Base-by-base conservation (phyloP, 2,113 vertebrate genomes). In the Odontophorus gujanensis region DNA sequence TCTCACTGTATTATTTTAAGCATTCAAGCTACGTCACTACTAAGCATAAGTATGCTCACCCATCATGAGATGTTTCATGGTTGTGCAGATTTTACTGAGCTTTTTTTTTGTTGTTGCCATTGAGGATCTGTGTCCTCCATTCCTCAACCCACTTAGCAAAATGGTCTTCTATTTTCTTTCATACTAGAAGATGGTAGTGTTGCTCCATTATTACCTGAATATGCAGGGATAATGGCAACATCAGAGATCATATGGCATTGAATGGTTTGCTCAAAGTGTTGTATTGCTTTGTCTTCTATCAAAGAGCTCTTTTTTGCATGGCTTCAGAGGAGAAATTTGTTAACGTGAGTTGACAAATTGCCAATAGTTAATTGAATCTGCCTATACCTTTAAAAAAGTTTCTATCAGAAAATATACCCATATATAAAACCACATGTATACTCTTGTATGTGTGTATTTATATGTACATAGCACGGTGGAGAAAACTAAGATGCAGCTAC, bases 81-180 rank as follows among this genome's bases (percentile, higher is more conserved):
- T 85, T 36, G 51, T 75, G 45, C 30, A 91, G 65, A 38, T 82
- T 87, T 87, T 95, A 88, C 92, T 75, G 34, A 63, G 24, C 58
- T 86, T 34, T 50, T 75, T 74, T 86, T 79, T 63, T 67, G 18
- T 63, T 67, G 32, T 34, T 92, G 50, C 65, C 43, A 4, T 25
- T 86, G 43, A 55, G 25, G 62, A 90, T 76, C 51, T 30, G 26
- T 75, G 34, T 61, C 8, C 34, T 86, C 20, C 21, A 17, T 81
- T 36, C 38, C 51, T 91, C 58, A 75, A 45, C 24, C 6, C n/a
- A 40, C 24, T 61, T 90, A 66, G 57, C 45, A 55, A 85, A 65
- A 55, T 74, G 77, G 9, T 45, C 28, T 74, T 77, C 45, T 59
- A 25, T 69, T 89, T 94, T 87, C 5, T 89, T 87, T 76, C 19